Conservation (phyloP, 2,888 invertebrate genomes). For the Cephus pulcher region DNA sequence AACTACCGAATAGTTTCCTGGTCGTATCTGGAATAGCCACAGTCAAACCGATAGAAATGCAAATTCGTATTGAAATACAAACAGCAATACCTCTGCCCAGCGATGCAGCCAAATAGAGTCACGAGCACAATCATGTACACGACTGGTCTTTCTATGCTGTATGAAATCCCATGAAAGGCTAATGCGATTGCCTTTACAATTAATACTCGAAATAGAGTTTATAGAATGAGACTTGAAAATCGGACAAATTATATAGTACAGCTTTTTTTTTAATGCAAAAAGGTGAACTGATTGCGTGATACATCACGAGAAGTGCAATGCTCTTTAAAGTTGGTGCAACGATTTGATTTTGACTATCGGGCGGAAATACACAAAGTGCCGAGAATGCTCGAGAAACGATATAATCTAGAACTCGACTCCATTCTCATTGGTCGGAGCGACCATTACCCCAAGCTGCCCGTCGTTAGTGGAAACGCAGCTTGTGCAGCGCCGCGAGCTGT, state of each 20-base stretch:
- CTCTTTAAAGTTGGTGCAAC: not conserved
- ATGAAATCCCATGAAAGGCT: not conserved
- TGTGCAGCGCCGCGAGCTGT: conserved; percentile 22
- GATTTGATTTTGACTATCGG: not conserved
- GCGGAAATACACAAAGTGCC: not conserved
- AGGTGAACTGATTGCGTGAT: not conserved
- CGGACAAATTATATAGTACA: not conserved
- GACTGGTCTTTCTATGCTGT: not conserved
- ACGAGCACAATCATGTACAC: not conserved
- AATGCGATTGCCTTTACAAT: not conserved
- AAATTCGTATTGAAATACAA: conserved; percentile 36
- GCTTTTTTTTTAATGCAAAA: not conserved
- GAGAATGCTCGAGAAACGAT: not conserved
- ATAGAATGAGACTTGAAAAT: not conserved
- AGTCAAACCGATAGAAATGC: conserved; percentile 27
- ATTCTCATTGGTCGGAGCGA: conserved; percentile 9
- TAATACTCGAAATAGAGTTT: not conserved
- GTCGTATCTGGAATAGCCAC: not conserved
- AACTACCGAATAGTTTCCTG: not conserved
- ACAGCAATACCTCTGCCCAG: conserved; percentile 23
- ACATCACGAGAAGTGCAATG: not conserved
- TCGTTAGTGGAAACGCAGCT: conserved; percentile 16
- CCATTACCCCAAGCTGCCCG: conserved; percentile 36
- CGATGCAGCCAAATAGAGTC: conserved; percentile 30
- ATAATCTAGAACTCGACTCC: conserved; percentile 21